phyloP scores from a whole-genome alignment of 1,140 invertebrate species.

The Tetranychus cinnabarinus region DNA sequence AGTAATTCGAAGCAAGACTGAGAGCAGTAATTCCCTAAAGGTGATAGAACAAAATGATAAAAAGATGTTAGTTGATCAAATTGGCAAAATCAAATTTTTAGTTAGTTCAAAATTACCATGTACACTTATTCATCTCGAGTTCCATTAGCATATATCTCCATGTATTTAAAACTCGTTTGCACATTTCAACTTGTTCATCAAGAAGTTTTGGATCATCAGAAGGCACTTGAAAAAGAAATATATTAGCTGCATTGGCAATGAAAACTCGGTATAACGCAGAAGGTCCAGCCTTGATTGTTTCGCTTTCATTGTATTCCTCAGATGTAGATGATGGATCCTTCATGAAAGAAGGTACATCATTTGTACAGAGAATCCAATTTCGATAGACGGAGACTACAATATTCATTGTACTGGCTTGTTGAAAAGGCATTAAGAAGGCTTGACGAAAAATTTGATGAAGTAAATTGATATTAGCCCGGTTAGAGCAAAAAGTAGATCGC shows the following conservation, averaged over 20 bases:
- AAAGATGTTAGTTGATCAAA: not conserved
- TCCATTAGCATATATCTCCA: slow-evolving; percentile 95
- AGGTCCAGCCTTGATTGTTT: slow-evolving; percentile 20
- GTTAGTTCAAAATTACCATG: slow-evolving; percentile 38
- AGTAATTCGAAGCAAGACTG: slow-evolving; percentile 74
- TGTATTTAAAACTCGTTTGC: slow-evolving; percentile 84
- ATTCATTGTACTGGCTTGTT: slow-evolving; percentile 54
- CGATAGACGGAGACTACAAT: slow-evolving; percentile 81
- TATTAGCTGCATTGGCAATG: slow-evolving; percentile 80
- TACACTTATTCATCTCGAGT: slow-evolving; percentile 63
- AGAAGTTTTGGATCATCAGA: slow-evolving; percentile 27
- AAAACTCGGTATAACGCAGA: slow-evolving; percentile 78
- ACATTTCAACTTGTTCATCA: slow-evolving; percentile 71
- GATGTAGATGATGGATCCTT: slow-evolving; percentile 5
- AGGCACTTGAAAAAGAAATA: slow-evolving; percentile 53
- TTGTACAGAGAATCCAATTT: slow-evolving; percentile 77
- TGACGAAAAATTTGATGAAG: slow-evolving; percentile 81
- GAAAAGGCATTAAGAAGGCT: slow-evolving; percentile 66
- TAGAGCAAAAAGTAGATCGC: slow-evolving; percentile 61
- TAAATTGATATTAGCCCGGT: slow-evolving; percentile 76
- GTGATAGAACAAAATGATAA: slow-evolving; percentile 4
- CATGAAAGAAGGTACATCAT: slow-evolving; percentile 13
- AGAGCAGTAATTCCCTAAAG: slow-evolving; percentile 52
- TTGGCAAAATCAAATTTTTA: no score
- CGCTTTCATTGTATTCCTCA: slow-evolving; percentile 6